Percentiles rank a stretch among this genome's conserved stretches.
These are phyloP conservation scores for Ectropis crepuscularia DNA, from an alignment of 2,888 invertebrate species.

Conservation along the genomic window DNA sequence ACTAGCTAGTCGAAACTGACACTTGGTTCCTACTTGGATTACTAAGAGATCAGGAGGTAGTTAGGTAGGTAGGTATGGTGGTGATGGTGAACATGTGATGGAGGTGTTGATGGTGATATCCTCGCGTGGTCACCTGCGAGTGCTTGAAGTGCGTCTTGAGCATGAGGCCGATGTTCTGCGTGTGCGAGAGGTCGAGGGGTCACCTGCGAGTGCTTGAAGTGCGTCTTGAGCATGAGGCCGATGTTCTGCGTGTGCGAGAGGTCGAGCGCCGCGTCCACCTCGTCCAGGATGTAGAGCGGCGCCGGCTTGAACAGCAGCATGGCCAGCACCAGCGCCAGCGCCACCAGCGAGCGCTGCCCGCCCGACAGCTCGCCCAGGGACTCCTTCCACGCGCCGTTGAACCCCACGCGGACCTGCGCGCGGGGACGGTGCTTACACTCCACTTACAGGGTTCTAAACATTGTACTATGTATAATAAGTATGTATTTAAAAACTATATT, in stretches of 20 bases:
- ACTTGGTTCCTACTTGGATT: too few species aligned
- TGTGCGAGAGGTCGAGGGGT: constrained; percentile 88
- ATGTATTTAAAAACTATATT: too few species aligned
- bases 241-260: constrained; percentile 99
- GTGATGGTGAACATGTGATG: too few species aligned
- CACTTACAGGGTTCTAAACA: too few species aligned
- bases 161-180: too few species aligned
- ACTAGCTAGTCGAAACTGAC: too few species aligned
- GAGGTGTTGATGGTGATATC: too few species aligned
- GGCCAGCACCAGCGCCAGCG: constrained; percentile 97
- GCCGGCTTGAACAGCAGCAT: constrained; percentile 99
- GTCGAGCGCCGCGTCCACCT: constrained; percentile 99
- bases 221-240: constrained; percentile 93
- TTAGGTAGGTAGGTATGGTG: too few species aligned
- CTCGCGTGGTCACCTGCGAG: constrained; percentile 52
- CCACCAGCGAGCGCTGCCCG: constrained; percentile 97
- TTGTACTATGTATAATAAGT: too few species aligned
- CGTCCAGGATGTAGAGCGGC: constrained; percentile 98
- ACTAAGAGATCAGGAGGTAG: too few species aligned
- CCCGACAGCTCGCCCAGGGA: constrained; percentile 98
- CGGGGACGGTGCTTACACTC: too few species aligned
- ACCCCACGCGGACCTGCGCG: constrained; percentile 87
- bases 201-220: constrained; percentile 86
- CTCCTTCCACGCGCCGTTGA: constrained; percentile 98
- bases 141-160: constrained; percentile 49